Percentiles rank a stretch among this genome's conserved stretches.
phyloP scores from a whole-genome alignment of 2,797 vertebrate species.

The Setipinna tenuifilis region DNA sequence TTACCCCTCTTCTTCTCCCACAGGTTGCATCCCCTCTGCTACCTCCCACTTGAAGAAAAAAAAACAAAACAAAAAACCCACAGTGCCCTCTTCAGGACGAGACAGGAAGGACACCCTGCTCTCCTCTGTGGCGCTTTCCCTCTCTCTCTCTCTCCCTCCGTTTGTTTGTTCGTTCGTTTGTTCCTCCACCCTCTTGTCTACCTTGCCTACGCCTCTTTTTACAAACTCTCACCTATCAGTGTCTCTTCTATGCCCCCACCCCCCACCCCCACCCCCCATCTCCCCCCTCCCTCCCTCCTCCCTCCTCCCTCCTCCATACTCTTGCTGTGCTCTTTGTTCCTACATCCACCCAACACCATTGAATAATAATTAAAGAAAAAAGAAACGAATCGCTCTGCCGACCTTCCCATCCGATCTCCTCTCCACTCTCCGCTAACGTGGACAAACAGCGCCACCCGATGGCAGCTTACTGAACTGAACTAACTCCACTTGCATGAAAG shows the following conservation, averaged over 20 bases:
- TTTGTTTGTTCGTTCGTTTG: too few relatives aligned
- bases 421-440: conserved; percentile 19
- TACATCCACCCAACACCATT: conserved; percentile 17
- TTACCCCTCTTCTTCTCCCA: background rate
- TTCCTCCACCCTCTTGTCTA: too few relatives aligned
- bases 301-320: conserved; percentile 19
- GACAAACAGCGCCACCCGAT: conserved; percentile 29
- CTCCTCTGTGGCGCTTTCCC: background rate
- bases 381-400: background rate
- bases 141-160: background rate
- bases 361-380: background rate
- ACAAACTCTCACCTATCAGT: background rate
- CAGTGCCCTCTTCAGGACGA: background rate
- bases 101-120: conserved; percentile 36
- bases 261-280: conserved; percentile 16
- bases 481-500: conserved; percentile 8
- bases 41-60: background rate
- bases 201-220: conserved; percentile 21
- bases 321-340: conserved; percentile 42
- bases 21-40: background rate
- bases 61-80: too few relatives aligned
- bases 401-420: background rate
- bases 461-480: conserved; percentile 12
- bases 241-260: background rate
- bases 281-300: conserved; percentile 4